Conservation (phyloP, 2,888 invertebrate genomes). For the Cenopis cana region DNA sequence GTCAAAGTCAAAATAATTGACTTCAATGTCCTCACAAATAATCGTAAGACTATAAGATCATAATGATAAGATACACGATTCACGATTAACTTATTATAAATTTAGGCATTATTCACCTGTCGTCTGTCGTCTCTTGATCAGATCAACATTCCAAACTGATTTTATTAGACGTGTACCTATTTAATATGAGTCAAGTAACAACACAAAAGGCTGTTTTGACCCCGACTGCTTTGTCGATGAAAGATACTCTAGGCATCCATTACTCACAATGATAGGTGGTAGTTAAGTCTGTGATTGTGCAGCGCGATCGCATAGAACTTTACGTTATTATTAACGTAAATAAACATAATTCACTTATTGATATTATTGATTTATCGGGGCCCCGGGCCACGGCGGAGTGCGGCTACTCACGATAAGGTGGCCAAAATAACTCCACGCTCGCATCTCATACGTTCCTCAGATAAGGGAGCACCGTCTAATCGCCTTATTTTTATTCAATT, state of each 20-base stretch:
- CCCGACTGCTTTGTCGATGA: constrained; percentile 7
- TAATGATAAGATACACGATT: too few relatives aligned
- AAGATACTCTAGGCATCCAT: constrained; percentile 16
- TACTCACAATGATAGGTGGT: constrained; percentile 30
- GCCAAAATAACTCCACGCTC: constrained; percentile 77
- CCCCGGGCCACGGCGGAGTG: constrained; percentile 65
- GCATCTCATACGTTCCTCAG: constrained; percentile 69
- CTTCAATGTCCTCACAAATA: neutral
- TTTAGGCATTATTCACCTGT: too few relatives aligned
- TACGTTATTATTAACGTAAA: constrained; percentile 54
- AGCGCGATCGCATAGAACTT: constrained; percentile 35
- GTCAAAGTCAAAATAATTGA: neutral
- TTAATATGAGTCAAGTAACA: neutral
- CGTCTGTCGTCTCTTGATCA: neutral
- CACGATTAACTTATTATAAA: too few relatives aligned
- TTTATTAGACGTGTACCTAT: too few relatives aligned
- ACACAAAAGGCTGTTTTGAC: neutral
- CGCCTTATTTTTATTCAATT: constrained; percentile 64
- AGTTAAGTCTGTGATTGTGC: constrained; percentile 38
- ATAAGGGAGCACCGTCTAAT: constrained; percentile 61
- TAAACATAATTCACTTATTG: constrained; percentile 66
- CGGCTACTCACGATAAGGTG: constrained; percentile 73
- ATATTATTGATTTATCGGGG: constrained; percentile 77
- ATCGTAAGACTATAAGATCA: too few relatives aligned
- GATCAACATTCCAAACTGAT: too few relatives aligned